Base-by-base conservation (phyloP, 2,113 vertebrate genomes). In the Lates calcarifer region DNA sequence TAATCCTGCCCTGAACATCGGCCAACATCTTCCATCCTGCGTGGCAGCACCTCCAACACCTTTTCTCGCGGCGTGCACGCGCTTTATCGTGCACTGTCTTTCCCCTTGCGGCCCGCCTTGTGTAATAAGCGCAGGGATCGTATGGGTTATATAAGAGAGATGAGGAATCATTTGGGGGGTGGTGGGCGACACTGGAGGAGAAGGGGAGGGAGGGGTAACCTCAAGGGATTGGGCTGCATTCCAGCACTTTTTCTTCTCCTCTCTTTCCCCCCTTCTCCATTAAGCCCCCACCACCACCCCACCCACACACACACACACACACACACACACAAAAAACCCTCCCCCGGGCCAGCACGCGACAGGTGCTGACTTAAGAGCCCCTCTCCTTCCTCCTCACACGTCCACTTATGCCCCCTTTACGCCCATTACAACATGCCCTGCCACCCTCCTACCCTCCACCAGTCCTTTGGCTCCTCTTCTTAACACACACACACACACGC, bases 321-420 rank as follows among this genome's bases (percentile, higher is more conserved):
- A 70, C 58, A 61, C 18, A 60, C 71, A 62, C 49, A 85, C n/a
- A 33, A 5, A 9, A 58, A 41, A 37, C 33, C 58, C 73, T 75
- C 85, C 87, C 68, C 18, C 33, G 81, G 90, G 82, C 89, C 74
- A 83, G 79, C 91, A 93, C 88, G 87, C 80, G 94, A 93, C 93
- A 93, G 94, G 92, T 93, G 94, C 93, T 90, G 93, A 94, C 92
- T 92, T 94, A 92, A 93, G 89, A 89, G 88, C 69, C 14, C 61
- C 86, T 76, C 81, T 72, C 87, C 57, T 90, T 92, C 91, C 91
- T 85, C 72, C 82, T 83, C 82, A 73, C 65, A 79, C 71, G 14
- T 35, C 63, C 79, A 89, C 91, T 92, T 89, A 63, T 88, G 81
- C 89, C 83, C 70, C 87, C 75, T 86, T 81, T 60, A 55, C 57